Base-by-base conservation (phyloP, 2,888 invertebrate genomes). In the Pecten maximus region DNA sequence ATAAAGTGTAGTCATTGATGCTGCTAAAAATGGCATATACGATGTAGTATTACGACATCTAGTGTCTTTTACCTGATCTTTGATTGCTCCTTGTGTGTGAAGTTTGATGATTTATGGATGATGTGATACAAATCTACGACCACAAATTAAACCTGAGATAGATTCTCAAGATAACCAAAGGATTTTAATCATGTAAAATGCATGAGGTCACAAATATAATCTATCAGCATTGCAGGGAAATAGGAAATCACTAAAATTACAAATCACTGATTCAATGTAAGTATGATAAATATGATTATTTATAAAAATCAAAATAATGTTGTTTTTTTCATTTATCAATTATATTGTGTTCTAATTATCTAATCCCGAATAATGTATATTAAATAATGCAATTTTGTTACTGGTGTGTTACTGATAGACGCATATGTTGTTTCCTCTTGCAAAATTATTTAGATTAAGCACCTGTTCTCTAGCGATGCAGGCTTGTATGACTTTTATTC, bases 51-150 rank as follows among this genome's bases (percentile, higher is more conserved):
- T 74, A 3, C 35, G 74, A 28, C 35, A 74, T 28, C 74, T 74
- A 74, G 74, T 35, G 74, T 74, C 2, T 28, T 60, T 35, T 35
- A 28, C 35, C 2, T 35, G 74, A 74, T 28, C 10, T 74, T 74
- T 74, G 74, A 74, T 74, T 35, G 35, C 15, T 74, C 74, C 35
- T 10, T 74, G 74, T 74, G 28, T 74, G 74, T 74, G 74, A 74
- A 74, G 74, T 74, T 74, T 35, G 74, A 74, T 74, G 74, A 74
- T 74, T 74, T 74, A 74, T 74, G 74, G 35, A 74, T 74, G 74
- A 35, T 0, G 0, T 74, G 74, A 74, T 74, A 74, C 35, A 6
- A 28, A 74, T 74, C 74, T 74, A 28, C 35, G 35, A 74, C 74
- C 74, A 74, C 74, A 74, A 74, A 74, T 74, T 74, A 74, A 74